phyloP scores from a whole-genome alignment of 2,888 invertebrate species.

The Hemaris fuciformis region DNA sequence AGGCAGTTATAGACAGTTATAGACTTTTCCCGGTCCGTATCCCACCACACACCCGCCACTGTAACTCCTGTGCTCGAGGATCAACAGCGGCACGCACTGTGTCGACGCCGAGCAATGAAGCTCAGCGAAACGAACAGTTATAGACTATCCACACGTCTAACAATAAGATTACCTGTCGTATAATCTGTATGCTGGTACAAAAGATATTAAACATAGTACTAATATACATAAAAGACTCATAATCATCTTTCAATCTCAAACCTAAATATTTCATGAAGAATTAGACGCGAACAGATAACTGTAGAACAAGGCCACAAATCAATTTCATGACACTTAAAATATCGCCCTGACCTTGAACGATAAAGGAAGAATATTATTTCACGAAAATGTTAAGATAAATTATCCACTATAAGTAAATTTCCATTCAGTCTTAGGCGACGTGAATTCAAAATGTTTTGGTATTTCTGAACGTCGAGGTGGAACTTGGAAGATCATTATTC shows the following conservation, averaged over 20 bases:
- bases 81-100: too few species aligned
- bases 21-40: too few species aligned
- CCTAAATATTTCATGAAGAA: background rate
- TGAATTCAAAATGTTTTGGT: constrained; percentile 2
- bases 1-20: too few species aligned
- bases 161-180: too few species aligned
- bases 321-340: background rate
- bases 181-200: too few species aligned
- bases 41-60: too few species aligned
- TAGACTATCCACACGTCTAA: too few species aligned
- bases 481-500: constrained; percentile 17
- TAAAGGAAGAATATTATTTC: background rate
- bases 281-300: background rate
- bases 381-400: constrained; percentile 3
- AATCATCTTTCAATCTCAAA: background rate
- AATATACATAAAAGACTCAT: background rate
- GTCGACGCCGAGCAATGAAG: too few species aligned
- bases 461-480: constrained; percentile 4
- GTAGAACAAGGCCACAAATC: background rate
- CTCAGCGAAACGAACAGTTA: too few species aligned
- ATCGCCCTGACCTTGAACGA: background rate
- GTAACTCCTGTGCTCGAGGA: too few species aligned
- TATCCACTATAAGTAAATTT: constrained; percentile 1
- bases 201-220: too few species aligned
- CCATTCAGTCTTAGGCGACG: background rate